Evolutionary conservation across 2,113 vertebrate species (phyloP).

Genomic region (Mobula hypostoma): DNA sequence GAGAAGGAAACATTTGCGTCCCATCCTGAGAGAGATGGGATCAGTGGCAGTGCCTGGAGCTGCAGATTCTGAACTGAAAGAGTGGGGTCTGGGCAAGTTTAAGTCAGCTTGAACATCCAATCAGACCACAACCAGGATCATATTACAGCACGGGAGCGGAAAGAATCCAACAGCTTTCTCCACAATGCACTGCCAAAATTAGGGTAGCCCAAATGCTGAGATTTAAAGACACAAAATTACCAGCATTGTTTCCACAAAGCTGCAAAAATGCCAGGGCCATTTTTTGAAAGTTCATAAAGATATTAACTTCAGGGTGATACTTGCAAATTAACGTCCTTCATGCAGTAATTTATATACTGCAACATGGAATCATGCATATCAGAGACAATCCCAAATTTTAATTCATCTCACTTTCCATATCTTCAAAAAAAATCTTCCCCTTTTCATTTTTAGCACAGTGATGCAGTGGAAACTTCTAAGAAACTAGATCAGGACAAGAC

Average conservation of each 20-base stretch:
- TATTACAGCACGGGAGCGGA: constrained; percentile 35
- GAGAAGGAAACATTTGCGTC: constrained; percentile 34
- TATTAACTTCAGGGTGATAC: not conserved
- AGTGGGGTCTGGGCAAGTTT: constrained; percentile 36
- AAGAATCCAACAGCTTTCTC: constrained; percentile 27
- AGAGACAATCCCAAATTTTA: not conserved
- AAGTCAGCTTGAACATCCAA: constrained; percentile 16
- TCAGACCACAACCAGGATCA: constrained; percentile 40
- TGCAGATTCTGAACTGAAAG: constrained; percentile 29
- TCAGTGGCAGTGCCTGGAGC: constrained; percentile 29
- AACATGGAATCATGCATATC: not conserved
- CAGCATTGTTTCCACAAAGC: not conserved
- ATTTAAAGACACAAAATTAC: constrained; percentile 16
- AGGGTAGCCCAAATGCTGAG: not conserved
- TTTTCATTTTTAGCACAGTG: not conserved
- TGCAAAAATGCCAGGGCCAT: not conserved
- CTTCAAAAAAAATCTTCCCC: not conserved
- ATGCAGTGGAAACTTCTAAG: not conserved
- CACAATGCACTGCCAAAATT: constrained; percentile 14
- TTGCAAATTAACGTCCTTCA: not conserved
- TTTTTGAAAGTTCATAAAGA: not conserved
- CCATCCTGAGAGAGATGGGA: not conserved
- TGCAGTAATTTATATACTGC: not conserved
- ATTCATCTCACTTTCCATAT: not conserved
- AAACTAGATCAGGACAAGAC: not conserved